A percentile compares a stretch with the other conserved stretches of the same genome.
phyloP scores from a whole-genome alignment of 2,113 vertebrate species.

The Talpa occidentalis region DNA sequence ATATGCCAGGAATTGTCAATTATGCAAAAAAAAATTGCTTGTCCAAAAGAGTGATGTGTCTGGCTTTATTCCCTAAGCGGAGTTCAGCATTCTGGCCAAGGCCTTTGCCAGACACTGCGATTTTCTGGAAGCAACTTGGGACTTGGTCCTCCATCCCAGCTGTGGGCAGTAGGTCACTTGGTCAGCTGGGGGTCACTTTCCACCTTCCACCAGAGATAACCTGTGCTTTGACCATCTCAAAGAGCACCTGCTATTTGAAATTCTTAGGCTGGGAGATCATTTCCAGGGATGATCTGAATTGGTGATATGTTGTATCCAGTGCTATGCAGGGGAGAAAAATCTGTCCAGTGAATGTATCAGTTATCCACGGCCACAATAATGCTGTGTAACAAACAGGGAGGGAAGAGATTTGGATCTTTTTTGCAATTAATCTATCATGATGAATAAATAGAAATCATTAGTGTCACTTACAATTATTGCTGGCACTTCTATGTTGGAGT shows the following conservation, averaged over 20 bases:
- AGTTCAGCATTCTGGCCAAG: slow-evolving; percentile 30
- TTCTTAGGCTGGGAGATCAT: neutral
- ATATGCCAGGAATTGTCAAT: slow-evolving; percentile 88
- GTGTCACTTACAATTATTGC: no score
- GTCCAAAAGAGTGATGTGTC: slow-evolving; percentile 83
- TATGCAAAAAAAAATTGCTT: slow-evolving; percentile 84
- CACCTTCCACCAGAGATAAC: neutral
- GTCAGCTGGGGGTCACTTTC: neutral
- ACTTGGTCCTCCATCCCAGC: neutral
- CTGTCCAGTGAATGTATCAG: neutral
- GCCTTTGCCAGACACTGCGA: slow-evolving; percentile 14
- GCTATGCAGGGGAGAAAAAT: neutral
- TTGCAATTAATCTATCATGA: no score
- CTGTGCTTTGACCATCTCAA: neutral
- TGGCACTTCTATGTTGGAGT: no score
- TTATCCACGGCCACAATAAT: rapidly evolving
- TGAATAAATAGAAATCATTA: no score
- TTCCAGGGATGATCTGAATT: neutral
- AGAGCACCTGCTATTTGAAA: neutral
- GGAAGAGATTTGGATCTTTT: no score
- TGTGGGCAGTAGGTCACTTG: neutral
- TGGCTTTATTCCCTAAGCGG: slow-evolving; percentile 83
- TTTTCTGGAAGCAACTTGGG: neutral
- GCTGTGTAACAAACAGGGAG: neutral
- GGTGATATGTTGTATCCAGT: neutral